Conservation (phyloP, 2,797 vertebrate species). For the Poeciliopsis turneri region DNA sequence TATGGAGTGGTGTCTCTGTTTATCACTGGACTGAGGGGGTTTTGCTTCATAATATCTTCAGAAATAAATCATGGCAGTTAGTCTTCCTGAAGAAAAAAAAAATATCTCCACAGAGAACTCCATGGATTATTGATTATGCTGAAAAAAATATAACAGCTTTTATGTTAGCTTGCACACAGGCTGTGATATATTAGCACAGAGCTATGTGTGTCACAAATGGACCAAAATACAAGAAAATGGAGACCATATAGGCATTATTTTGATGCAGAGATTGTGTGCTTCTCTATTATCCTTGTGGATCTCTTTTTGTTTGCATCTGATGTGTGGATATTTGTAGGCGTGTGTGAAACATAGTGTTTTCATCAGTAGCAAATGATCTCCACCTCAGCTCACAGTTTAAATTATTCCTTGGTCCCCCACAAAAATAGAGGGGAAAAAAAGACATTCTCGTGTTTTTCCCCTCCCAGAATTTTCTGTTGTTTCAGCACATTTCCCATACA, state of each 20-base stretch:
- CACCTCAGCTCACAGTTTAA: slow-evolving; percentile 51
- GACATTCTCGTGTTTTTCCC: slow-evolving; percentile 38
- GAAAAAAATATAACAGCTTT: slow-evolving; percentile 70
- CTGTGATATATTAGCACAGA: slow-evolving; percentile 48
- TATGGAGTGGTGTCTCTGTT: slow-evolving; percentile 51
- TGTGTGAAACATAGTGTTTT: slow-evolving; percentile 36
- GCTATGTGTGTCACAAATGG: slow-evolving; percentile 34
- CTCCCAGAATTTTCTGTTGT: slow-evolving; percentile 41
- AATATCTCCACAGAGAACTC: slow-evolving; percentile 51
- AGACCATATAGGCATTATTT: slow-evolving; percentile 46
- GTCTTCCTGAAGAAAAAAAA: slow-evolving; percentile 52
- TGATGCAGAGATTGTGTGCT: slow-evolving; percentile 42
- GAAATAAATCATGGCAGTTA: slow-evolving; percentile 68
- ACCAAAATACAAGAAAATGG: slow-evolving; percentile 36
- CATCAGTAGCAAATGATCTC: slow-evolving; percentile 49
- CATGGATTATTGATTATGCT: slow-evolving; percentile 72
- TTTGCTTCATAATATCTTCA: slow-evolving; percentile 65
- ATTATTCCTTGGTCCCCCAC: slow-evolving; percentile 63
- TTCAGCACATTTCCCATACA: slow-evolving; percentile 47
- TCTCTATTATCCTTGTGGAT: slow-evolving; percentile 57
- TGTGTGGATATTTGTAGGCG: slow-evolving; percentile 39
- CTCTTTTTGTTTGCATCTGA: slow-evolving; percentile 41
- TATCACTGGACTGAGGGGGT: slow-evolving; percentile 58
- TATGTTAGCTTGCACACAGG: slow-evolving; percentile 53
- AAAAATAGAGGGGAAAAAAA: slow-evolving; percentile 43